Percentiles rank a stretch among this genome's conserved stretches.
These are phyloP conservation scores for Ia io DNA, from an alignment of 2,113 vertebrate species.

Conservation along the genomic window DNA sequence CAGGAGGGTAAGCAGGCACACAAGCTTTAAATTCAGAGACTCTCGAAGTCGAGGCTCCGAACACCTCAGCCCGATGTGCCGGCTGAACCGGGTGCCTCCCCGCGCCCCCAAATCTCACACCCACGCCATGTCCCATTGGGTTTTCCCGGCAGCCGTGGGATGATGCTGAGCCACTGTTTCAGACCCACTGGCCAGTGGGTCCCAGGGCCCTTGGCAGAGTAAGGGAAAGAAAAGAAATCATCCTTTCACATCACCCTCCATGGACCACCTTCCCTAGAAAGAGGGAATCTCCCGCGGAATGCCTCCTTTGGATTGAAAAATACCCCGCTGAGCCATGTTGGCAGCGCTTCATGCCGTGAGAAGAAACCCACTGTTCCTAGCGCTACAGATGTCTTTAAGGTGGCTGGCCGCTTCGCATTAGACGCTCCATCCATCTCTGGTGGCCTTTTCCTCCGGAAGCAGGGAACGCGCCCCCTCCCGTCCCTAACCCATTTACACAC, in stretches of 20 bases:
- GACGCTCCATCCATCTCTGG: slow-evolving; percentile 62
- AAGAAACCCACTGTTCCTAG: slow-evolving; percentile 54
- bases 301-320: slow-evolving; percentile 60
- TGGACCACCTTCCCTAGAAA: fast-evolving
- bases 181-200: background rate
- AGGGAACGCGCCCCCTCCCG: background rate
- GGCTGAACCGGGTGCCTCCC: background rate
- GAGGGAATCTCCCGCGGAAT: background rate
- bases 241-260: slow-evolving; percentile 11
- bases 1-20: background rate
- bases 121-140: background rate
- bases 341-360: slow-evolving; percentile 40
- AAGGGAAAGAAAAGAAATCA: background rate
- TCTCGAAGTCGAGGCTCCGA: background rate
- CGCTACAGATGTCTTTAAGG: slow-evolving; percentile 70
- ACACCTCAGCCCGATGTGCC: background rate
- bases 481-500: slow-evolving; percentile 4
- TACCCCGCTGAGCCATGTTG: slow-evolving; percentile 15
- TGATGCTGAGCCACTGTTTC: background rate
- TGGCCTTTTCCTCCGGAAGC: background rate
- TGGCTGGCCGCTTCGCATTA: slow-evolving; percentile 63
- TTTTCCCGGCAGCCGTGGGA: background rate
- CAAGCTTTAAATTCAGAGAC: slow-evolving; percentile 6
- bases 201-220: background rate
- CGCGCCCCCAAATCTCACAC: background rate